phyloP scores from a whole-genome alignment of 1,140 invertebrate genomes.

The Periplaneta americana region DNA sequence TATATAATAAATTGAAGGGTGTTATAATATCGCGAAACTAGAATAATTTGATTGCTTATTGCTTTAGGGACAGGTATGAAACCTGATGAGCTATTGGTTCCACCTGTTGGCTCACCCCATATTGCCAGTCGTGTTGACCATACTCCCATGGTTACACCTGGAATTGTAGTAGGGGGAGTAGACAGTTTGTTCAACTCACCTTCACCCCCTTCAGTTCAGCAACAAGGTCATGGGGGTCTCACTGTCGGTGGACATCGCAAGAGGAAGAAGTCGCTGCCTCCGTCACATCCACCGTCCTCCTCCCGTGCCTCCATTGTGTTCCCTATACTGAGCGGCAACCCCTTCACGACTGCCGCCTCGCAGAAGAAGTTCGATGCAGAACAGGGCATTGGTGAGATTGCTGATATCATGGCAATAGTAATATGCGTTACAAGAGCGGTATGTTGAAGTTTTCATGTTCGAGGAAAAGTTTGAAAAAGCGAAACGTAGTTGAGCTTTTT shows the following conservation, averaged over 20 bases:
- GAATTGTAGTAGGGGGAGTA: slow-evolving; percentile 33
- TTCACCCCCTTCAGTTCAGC: slow-evolving; percentile 48
- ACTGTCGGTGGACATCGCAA: slow-evolving; percentile 3
- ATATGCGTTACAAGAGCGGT: no score
- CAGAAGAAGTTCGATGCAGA: slow-evolving; percentile 13
- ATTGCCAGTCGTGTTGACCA: not conserved
- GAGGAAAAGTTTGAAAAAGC: no score
- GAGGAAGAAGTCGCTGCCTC: slow-evolving; percentile 47
- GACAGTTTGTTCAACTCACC: slow-evolving; percentile 45
- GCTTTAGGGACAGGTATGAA: not conserved
- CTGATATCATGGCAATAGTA: no score
- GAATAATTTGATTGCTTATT: not conserved
- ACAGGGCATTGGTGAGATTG: slow-evolving; percentile 11
- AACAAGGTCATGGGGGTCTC: slow-evolving; percentile 14
- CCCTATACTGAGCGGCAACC: slow-evolving; percentile 48
- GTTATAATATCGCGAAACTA: no score
- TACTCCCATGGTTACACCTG: slow-evolving; percentile 2
- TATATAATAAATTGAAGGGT: no score
- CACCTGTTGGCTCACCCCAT: not conserved
- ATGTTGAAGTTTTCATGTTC: no score
- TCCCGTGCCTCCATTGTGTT: slow-evolving; percentile 70
- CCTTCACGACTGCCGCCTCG: not conserved
- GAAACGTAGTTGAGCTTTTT: no score
- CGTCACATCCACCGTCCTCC: slow-evolving; percentile 58
- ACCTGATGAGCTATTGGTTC: not conserved